phyloP scores from a whole-genome alignment of 2,888 invertebrate species.

The Cephonodes hylas region DNA sequence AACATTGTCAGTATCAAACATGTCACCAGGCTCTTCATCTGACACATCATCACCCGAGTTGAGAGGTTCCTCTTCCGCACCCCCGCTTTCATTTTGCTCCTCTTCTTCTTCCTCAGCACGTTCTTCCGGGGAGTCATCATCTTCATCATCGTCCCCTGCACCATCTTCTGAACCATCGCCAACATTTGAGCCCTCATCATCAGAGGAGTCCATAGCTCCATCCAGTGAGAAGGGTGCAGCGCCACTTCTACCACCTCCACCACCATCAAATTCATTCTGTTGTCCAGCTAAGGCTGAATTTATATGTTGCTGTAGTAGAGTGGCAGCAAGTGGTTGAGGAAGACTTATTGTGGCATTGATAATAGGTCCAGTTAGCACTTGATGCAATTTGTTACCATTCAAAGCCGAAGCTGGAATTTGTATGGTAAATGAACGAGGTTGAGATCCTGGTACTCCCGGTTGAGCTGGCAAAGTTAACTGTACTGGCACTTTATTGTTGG shows the following conservation, averaged over 20 bases:
- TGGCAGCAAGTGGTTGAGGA: constrained; percentile 90
- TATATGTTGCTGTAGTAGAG: constrained; percentile 93
- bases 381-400: constrained; percentile 85
- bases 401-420: constrained; percentile 94
- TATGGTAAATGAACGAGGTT: constrained; percentile 90
- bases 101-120: constrained; percentile 84
- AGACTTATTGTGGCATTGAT: constrained; percentile 94
- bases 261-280: constrained; percentile 73
- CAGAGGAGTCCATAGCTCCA: constrained; percentile 86
- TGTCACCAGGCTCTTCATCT: constrained; percentile 95
- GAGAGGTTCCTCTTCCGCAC: constrained; percentile 90
- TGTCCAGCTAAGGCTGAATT: constrained; percentile 86
- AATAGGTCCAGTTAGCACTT: constrained; percentile 91
- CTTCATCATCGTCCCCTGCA: constrained; percentile 86
- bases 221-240: constrained; percentile 79
- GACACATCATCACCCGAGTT: constrained; percentile 99
- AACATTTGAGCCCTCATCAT: constrained; percentile 86
- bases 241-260: constrained; percentile 71
- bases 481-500: constrained; percentile 73
- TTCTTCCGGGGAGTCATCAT: constrained; percentile 88
- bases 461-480: constrained; percentile 92
- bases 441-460: constrained; percentile 85
- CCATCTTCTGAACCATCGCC: constrained; percentile 84
- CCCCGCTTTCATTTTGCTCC: constrained; percentile 85
- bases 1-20: constrained; percentile 99